These are phyloP conservation scores for Ferdinandea cuprea DNA, from an alignment of 2,888 invertebrate genomes.

Conservation along the genomic window DNA sequence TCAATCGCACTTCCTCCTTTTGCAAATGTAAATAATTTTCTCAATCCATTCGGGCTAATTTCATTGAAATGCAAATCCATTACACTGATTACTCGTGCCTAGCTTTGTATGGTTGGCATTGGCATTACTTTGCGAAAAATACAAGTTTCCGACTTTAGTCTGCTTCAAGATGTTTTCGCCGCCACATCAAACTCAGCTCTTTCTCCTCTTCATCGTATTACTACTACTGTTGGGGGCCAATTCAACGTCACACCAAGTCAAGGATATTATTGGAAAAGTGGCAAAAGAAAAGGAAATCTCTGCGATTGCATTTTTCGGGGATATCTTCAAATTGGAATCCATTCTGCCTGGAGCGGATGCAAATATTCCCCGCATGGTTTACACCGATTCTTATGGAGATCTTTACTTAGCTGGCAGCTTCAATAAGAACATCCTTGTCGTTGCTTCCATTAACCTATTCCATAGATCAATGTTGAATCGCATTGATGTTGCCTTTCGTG, in stretches of 20 bases:
- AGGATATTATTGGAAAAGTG: constrained; percentile 65
- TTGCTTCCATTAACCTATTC: constrained; percentile 73
- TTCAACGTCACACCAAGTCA: constrained; percentile 59
- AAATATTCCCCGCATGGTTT: constrained; percentile 74
- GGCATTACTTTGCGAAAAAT: constrained; percentile 1
- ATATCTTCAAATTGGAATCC: constrained; percentile 61
- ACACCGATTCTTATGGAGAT: constrained; percentile 73
- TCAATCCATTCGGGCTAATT: constrained; percentile 31
- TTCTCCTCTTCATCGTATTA: constrained; percentile 44
- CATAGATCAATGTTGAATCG: constrained; percentile 74
- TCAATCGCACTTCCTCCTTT: constrained; percentile 10
- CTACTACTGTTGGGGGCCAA: constrained; percentile 39
- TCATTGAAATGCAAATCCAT: constrained; percentile 65
- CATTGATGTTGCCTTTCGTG: constrained; percentile 74
- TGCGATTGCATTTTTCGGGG: constrained; percentile 76
- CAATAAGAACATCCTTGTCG: constrained; percentile 75
- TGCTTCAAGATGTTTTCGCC: constrained; percentile 61
- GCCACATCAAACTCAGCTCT: constrained; percentile 35
- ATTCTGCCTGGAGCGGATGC: constrained; percentile 64
- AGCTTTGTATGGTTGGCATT: constrained; percentile 20
- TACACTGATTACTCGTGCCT: constrained; percentile 56
- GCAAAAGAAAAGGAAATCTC: constrained; percentile 59
- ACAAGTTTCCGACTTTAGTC: constrained; percentile 35
- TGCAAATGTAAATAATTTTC: constrained; percentile 40
- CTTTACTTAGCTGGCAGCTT: constrained; percentile 66